Evolutionary conservation across 2,797 vertebrate species (phyloP).

Genomic region (Halcyon leucocephala): DNA sequence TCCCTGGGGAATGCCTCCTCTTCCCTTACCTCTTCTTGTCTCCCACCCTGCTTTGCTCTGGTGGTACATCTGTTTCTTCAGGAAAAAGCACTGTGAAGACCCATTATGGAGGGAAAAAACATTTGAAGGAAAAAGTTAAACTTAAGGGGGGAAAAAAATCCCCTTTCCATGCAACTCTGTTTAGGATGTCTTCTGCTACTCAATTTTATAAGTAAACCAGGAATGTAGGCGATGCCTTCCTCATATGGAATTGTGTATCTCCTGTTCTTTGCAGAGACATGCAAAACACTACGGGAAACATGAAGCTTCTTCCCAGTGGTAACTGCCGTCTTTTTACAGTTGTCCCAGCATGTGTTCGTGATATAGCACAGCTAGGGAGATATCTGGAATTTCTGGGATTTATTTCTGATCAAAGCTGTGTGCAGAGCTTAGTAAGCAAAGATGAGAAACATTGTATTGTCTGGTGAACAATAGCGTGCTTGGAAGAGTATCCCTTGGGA

Average conservation of each 20-base stretch:
- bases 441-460: background rate
- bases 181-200: background rate
- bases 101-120: background rate
- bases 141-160: background rate
- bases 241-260: background rate
- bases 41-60: background rate
- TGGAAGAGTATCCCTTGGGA: background rate
- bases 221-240: background rate
- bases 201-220: background rate
- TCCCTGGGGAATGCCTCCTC: background rate
- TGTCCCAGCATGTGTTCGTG: constrained; percentile 10
- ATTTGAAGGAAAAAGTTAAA: background rate
- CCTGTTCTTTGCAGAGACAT: background rate
- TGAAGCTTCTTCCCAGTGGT: background rate
- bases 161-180: background rate
- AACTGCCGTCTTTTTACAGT: background rate
- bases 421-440: background rate
- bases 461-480: background rate
- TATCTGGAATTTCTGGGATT: constrained; percentile 49
- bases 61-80: background rate
- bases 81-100: background rate
- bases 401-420: constrained; percentile 47
- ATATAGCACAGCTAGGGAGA: background rate
- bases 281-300: background rate
- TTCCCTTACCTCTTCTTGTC: background rate